Evolutionary conservation across 23 tunicate species (phyloP).

Genomic region (Phallusia fumigata): DNA sequence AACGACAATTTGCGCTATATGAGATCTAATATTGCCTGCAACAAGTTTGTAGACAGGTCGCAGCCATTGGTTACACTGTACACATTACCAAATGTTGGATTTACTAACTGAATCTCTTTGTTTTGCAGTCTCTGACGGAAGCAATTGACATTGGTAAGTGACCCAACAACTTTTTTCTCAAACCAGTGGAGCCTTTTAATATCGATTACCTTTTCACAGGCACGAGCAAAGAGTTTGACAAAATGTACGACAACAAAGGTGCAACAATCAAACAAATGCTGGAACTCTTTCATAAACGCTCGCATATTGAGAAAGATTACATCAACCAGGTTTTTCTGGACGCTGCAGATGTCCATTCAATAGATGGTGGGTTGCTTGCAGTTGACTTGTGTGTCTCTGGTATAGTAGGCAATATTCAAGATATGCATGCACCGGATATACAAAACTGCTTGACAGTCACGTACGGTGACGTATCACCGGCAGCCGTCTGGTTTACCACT

Average conservation of each 20-base stretch:
- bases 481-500: too few relatives aligned
- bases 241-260: constrained; percentile 28
- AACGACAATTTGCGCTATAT: too few relatives aligned
- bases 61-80: too few relatives aligned
- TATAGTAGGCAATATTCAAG: too few relatives aligned
- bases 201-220: constrained; percentile 1
- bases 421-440: too few relatives aligned
- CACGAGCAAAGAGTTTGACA: constrained; percentile 25
- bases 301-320: constrained; percentile 25
- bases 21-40: too few relatives aligned
- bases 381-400: too few relatives aligned
- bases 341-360: constrained; percentile 22
- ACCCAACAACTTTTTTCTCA: neutral
- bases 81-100: too few relatives aligned
- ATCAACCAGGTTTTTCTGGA: constrained; percentile 23
- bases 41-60: too few relatives aligned
- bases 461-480: too few relatives aligned
- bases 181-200: neutral
- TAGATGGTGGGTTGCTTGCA: constrained; percentile 16
- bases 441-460: too few relatives aligned
- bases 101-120: too few relatives aligned
- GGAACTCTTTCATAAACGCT: constrained; percentile 12
- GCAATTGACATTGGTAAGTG: constrained; percentile 36
- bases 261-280: neutral
- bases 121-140: constrained; percentile 40